phyloP scores from a whole-genome alignment of 1,140 invertebrate species.

The Campoletis sonorensis region DNA sequence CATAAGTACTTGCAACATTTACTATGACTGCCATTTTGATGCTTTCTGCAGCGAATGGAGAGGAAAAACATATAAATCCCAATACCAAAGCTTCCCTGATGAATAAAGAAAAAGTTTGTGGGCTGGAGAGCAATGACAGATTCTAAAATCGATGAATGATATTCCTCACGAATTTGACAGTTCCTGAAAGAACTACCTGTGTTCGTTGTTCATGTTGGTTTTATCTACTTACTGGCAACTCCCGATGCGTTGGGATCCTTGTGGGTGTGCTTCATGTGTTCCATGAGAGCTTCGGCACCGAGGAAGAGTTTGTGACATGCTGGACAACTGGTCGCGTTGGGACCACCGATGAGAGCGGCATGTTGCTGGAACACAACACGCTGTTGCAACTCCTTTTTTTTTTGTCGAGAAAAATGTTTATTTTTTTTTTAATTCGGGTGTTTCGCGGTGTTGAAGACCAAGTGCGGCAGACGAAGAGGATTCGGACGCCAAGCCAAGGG shows the following conservation, averaged over 20 bases:
- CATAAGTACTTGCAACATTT: no score
- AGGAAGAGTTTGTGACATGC: slow-evolving; percentile 96
- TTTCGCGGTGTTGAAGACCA: slow-evolving; percentile 53
- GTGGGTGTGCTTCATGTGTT: slow-evolving; percentile 96
- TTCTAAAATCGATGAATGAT: not conserved
- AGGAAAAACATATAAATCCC: no score
- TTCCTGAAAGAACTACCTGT: not conserved
- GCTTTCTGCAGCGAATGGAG: no score
- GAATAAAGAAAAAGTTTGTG: not conserved
- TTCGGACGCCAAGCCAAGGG: slow-evolving; percentile 61
- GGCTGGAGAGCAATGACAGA: not conserved
- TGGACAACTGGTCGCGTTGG: slow-evolving; percentile 92
- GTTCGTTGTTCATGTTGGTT: slow-evolving; percentile 1
- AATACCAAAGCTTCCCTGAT: not conserved
- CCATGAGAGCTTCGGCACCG: slow-evolving; percentile 93
- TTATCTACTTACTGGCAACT: slow-evolving; percentile 89
- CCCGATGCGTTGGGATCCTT: slow-evolving; percentile 93
- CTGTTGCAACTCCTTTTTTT: slow-evolving; percentile 87
- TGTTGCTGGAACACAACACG: slow-evolving; percentile 95
- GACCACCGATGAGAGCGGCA: slow-evolving; percentile 91
- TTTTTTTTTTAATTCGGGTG: slow-evolving; percentile 25
- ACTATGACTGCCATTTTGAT: no score
- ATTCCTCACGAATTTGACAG: not conserved
- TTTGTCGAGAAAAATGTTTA: slow-evolving; percentile 32
- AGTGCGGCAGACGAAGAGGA: slow-evolving; percentile 63